Evolutionary conservation across 2,888 invertebrate genomes (phyloP).

Genomic region (Trissonchulus latispiculum): DNA sequence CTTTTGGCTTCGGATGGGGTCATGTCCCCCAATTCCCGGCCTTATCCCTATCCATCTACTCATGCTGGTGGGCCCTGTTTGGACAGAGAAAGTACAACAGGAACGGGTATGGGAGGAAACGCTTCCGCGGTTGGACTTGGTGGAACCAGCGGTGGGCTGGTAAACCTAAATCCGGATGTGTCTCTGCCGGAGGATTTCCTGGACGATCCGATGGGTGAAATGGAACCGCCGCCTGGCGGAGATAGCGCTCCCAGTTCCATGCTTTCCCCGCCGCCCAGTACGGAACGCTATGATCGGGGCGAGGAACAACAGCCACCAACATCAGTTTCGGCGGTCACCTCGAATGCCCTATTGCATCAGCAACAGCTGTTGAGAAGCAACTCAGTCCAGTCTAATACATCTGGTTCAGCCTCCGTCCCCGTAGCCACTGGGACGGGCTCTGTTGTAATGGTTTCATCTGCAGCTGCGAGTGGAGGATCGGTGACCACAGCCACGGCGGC

Average conservation of each 20-base stretch:
- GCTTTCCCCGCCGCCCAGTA: background rate
- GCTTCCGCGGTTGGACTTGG: background rate
- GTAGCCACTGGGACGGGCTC: too few relatives aligned
- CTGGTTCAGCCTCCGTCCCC: too few relatives aligned
- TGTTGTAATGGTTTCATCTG: background rate
- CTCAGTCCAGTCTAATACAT: too few relatives aligned
- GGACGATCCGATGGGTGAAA: background rate
- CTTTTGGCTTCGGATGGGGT: background rate
- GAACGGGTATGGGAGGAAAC: background rate
- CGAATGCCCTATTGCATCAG: too few relatives aligned
- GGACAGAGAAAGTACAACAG: background rate
- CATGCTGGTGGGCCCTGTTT: background rate
- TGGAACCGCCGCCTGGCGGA: background rate
- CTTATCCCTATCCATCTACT: background rate
- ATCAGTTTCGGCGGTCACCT: background rate
- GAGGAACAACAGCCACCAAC: background rate
- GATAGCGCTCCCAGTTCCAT: background rate
- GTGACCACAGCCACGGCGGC: constrained; percentile 17
- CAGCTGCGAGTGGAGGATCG: background rate
- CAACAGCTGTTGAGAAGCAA: too few relatives aligned
- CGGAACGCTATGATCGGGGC: background rate
- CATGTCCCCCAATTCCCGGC: background rate
- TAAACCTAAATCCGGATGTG: constrained; percentile 9
- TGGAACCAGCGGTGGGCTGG: background rate
- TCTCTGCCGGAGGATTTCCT: constrained; percentile 19